A percentile compares a stretch with the other conserved stretches of the same genome.
Conservation (phyloP, 2,113 vertebrate species). For the Thinocorus orbignyianus region DNA sequence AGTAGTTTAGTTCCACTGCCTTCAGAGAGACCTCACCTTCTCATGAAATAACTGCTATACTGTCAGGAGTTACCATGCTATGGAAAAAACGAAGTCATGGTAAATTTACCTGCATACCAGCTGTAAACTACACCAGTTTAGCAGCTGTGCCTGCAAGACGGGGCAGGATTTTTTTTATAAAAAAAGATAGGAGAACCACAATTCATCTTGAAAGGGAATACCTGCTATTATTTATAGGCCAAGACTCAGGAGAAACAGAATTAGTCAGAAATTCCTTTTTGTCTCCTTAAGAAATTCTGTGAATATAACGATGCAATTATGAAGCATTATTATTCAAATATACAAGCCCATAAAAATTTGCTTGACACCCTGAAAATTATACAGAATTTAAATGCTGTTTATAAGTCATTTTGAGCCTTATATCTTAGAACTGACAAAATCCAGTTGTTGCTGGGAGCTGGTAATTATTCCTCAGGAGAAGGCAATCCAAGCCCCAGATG, state of each 20-base stretch:
- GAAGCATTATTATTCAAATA: not conserved
- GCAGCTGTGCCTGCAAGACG: not conserved
- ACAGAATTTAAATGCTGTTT: not conserved
- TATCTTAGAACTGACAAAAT: not conserved
- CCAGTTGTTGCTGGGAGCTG: not conserved
- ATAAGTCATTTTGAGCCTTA: not conserved
- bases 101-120: not conserved
- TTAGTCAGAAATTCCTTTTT: not conserved
- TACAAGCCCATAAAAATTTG: not conserved
- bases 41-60: not conserved
- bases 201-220: not conserved
- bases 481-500: not conserved
- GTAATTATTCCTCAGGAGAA: not conserved
- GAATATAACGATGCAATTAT: not conserved
- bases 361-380: not conserved
- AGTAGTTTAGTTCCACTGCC: not conserved
- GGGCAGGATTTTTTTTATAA: not conserved
- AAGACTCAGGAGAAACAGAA: not conserved
- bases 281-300: not conserved
- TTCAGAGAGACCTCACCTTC: not conserved
- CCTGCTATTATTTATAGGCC: not conserved
- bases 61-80: not conserved
- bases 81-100: not conserved
- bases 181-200: not conserved
- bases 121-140: not conserved